phyloP scores from a whole-genome alignment of 2,888 invertebrate genomes.

The Nysson spinosus region DNA sequence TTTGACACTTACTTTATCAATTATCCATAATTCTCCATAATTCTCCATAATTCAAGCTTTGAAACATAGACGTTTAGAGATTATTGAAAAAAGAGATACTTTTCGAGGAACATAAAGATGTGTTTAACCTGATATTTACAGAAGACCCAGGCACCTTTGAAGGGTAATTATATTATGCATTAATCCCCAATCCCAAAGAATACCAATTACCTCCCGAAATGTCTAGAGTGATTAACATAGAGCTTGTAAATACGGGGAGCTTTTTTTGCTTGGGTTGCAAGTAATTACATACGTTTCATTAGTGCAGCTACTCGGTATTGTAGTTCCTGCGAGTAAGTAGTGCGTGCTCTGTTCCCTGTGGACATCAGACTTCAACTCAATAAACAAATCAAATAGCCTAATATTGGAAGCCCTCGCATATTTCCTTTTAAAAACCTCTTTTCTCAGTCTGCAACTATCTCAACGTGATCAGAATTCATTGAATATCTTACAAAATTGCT shows the following conservation, averaged over 20 bases:
- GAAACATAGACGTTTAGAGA: conserved; percentile 8
- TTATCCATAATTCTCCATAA: no score
- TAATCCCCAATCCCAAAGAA: conserved; percentile 48
- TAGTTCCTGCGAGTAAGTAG: conserved; percentile 78
- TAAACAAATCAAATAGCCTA: conserved; percentile 29
- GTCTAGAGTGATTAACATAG: conserved; percentile 37
- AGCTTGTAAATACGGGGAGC: conserved; percentile 22
- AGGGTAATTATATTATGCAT: conserved; percentile 31
- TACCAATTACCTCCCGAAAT: conserved; percentile 57
- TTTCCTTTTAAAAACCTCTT: background rate
- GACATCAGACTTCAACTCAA: conserved; percentile 67
- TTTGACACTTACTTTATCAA: no score
- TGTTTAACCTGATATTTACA: no score
- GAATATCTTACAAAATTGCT: background rate
- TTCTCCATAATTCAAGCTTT: no score
- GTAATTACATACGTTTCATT: conserved; percentile 78
- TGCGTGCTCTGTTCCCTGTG: conserved; percentile 75
- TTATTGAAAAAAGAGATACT: conserved; percentile 30
- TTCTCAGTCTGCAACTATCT: background rate
- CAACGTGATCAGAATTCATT: conserved; percentile 1
- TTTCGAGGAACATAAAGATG: conserved; percentile 37
- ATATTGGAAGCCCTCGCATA: conserved; percentile 16
- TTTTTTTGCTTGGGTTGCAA: conserved; percentile 44
- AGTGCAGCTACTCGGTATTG: conserved; percentile 78
- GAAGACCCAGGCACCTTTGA: conserved; percentile 56